A percentile compares a stretch with the other conserved stretches of the same genome.
phyloP scores from a whole-genome alignment of 2,113 vertebrate genomes.

The Brachypteracias leptosomus region DNA sequence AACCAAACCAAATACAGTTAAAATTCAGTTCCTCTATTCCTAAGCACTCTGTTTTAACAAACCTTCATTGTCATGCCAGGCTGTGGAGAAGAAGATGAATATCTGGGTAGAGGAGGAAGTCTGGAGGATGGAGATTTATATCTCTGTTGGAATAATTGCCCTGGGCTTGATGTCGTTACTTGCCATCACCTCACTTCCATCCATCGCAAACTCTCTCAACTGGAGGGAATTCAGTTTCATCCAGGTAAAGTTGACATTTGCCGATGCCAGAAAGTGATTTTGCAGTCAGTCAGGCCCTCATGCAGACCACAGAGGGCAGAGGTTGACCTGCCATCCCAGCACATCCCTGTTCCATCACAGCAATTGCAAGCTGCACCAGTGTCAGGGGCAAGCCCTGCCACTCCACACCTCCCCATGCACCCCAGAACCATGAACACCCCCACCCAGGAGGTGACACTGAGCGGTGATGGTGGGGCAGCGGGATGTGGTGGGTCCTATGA shows the following conservation, averaged over 20 bases:
- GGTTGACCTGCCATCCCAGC: not conserved
- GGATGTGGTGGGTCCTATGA: not conserved
- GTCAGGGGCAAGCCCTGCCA: not conserved
- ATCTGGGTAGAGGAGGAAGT: slow-evolving; percentile 88
- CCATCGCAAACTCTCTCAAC: slow-evolving; percentile 88
- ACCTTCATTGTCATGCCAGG: slow-evolving; percentile 72
- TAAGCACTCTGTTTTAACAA: not conserved
- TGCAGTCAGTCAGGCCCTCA: not conserved
- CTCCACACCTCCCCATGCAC: not conserved
- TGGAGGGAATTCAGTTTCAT: slow-evolving; percentile 97
- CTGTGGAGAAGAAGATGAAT: slow-evolving; percentile 73
- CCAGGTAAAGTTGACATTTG: slow-evolving; percentile 79
- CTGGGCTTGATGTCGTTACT: slow-evolving; percentile 89
- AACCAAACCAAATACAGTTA: not conserved
- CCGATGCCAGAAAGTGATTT: not conserved
- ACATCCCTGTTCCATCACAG: not conserved
- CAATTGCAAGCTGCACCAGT: not conserved
- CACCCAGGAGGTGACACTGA: rapidly evolving
- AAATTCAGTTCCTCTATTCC: not conserved
- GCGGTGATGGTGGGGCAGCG: not conserved
- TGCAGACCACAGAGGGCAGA: not conserved
- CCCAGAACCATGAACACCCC: not conserved
- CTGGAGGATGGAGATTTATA: slow-evolving; percentile 95
- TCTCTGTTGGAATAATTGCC: slow-evolving; percentile 91
- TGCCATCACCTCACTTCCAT: slow-evolving; percentile 91